Base-by-base conservation (phyloP, 1,140 invertebrate species). In the Eumaeus atala region DNA sequence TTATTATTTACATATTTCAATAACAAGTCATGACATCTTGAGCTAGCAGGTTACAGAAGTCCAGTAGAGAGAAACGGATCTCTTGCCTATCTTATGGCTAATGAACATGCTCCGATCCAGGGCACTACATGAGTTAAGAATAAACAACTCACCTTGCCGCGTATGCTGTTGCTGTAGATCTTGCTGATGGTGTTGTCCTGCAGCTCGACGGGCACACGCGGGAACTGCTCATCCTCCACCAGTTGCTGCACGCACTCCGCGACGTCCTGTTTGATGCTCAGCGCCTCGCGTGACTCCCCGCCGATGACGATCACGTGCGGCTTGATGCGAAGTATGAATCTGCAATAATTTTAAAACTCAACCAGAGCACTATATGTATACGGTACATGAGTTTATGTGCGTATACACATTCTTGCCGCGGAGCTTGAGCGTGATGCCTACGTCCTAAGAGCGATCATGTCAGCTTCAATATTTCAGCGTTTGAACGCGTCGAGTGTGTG, bases 251-350 rank as follows among this genome's bases (percentile, higher is more conserved):
- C 89, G 47, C 96, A 91, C 60, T 92, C 91, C 51, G 92, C 92
- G 0, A 99, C 82, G 81, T 99, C 97, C 7, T 93, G 91, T n/a
- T 92, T 91, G 1, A 99, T 90, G 90, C 93, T 94, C 9, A 94
- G 66, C 0, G 96, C 96, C 66, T 96, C 95, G 16, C 96, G 90
- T 0, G 96, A 96, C 82, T 98, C 97, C 0, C 95, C 96, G 4
- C 96, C 93, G 33, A 99, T 92, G 0, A 92, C 94, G 48, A 99
- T 92, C 5, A 97, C 93, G 82, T 99, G 98, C 0, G 98, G 98
- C 70, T 97, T 97, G 75, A 97, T 98, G 1, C 90, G 91, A 0
- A 91, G 80, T 28, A 99, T 96, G 63, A 99, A 98, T 61, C 96
- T 92, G 59, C 17, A 92, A 92, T 9, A 7, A 42, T 16, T 11